These are phyloP conservation scores for Tetranychus truncatus DNA, from an alignment of 2,888 invertebrate species.

Conservation along the genomic window DNA sequence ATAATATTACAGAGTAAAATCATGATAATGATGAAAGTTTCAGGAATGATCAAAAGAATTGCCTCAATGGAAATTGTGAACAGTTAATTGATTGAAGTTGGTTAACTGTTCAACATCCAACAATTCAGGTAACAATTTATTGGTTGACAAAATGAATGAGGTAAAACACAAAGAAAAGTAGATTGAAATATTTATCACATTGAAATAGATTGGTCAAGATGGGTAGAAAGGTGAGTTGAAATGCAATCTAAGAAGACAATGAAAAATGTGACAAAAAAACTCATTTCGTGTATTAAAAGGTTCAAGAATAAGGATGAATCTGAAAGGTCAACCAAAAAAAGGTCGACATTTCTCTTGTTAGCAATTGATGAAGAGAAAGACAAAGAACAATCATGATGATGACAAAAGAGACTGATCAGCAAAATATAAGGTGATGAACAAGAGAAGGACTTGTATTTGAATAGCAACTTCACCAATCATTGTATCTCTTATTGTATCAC, in stretches of 20 bases:
- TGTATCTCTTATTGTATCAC: no score
- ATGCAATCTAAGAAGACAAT: neutral
- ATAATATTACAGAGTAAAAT: neutral
- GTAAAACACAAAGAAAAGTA: neutral
- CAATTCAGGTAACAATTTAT: neutral
- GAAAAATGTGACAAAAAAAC: neutral
- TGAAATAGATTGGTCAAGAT: neutral
- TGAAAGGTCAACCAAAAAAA: neutral
- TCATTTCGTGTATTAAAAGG: neutral
- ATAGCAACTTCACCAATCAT: no score
- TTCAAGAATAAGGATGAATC: neutral
- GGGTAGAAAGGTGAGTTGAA: neutral
- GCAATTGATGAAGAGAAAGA: no score
- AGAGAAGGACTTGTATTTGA: no score
- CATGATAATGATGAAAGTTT: neutral
- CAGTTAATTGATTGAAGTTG: no score
- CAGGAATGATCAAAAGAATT: no score
- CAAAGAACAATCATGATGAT: no score
- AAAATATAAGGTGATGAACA: no score
- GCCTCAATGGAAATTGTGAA: no score
- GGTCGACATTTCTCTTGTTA: no score
- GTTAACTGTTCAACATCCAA: no score
- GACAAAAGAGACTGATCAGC: no score
- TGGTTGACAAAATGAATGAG: neutral
- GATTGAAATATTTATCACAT: neutral